Evolutionary conservation across 2,888 invertebrate genomes (phyloP), one percentile per base, ranked within the genome.

Genomic region (Isotomurus palustris): DNA sequence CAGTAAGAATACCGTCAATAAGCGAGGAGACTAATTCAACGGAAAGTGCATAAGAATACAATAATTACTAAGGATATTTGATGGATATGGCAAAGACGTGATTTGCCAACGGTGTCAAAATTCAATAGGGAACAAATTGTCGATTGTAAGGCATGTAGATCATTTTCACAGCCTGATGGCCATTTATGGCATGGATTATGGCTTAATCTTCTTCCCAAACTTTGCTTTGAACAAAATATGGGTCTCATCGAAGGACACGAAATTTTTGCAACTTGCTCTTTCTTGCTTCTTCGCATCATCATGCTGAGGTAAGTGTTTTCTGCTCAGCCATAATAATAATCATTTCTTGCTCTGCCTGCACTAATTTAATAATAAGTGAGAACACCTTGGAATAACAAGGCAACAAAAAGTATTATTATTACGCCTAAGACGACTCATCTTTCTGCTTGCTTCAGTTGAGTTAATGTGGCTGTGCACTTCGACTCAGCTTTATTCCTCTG

Each of bases 141-240:
- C 27, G 35, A 50, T 50, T 50, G 40, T 22, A 43, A 32, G 8
- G 19, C 32, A 32, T 35, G 49, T 22, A 49, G 49, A 50, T 36
- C 50, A 50, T 50, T 50, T 50, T 38, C 50, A 50, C 50, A 38
- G 50, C 38, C 50, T 50, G 50, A 21, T 50, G 50, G 27, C 50
- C 50, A 50, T 50, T 50, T 50, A 50, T 38, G 50, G 50, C 49
- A 50, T 36, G 50, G 50, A 50, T 50, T 50, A 50, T 50, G 50
- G 40, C 50, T 50, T 50, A 50, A 50, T 50, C 50, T 27, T 38
- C 22, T 45, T 28, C 32, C 57, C 51, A 55, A 54, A 45, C 32
- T 36, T 8, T 35, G 21, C 50, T 50, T 48, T 28, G 21, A 17
- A 22, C 35, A 19, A 35, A 35, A 36, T 50, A n/a, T 36, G 17